Evolutionary conservation across 2,113 vertebrate genomes (phyloP), one percentile per base, ranked within the genome.

Genomic region (Planiliza haematocheilus): DNA sequence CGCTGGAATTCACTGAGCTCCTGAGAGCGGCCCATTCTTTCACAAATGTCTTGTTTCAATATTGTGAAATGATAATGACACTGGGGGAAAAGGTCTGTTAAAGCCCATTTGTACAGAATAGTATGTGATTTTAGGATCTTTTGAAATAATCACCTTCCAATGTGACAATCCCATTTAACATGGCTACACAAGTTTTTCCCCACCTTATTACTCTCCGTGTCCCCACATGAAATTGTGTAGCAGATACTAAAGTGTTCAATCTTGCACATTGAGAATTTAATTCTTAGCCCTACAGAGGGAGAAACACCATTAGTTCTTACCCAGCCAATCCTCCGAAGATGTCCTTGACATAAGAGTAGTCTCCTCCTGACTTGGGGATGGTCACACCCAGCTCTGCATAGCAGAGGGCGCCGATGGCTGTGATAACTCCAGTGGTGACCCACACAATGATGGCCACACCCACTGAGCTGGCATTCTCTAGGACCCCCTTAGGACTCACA

Each of bases 341-440:
- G 78, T 95, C 94, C 74, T 95, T 96, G 51, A 95, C 93, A 3
- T 96, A 96, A 57, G 91, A 93, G 86, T 96, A 96, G 82, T 95
- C 95, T 13, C 95, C 95, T 1, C 95, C 95, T 4, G 95, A 96
- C 76, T 95, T 96, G 36, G 95, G 95, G 82, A 96, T 96, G 81
- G 95, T 96, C 83, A 95, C 94, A 0, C 95, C 95, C 0, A 96
- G 87, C 61, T 96, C 95, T 1, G 95, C 95, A 51, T 96, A 96
- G 89, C 95, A 96, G 51, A 95, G 90, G 1, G 95, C 95, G 4
- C 94, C 94, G 6, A 96, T 88, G 8, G 93, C 95, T 1, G 95
- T 96, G 88, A 96, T 93, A 9, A 94, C 1, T 1, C 95, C 95
- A 0, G 94, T 95, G 36, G 82, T 58, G 0, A 93, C 88, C 95